Percentiles rank a stretch among this genome's conserved stretches.
Conservation (phyloP, 2,113 vertebrate species). For the Seriola dumerili region DNA sequence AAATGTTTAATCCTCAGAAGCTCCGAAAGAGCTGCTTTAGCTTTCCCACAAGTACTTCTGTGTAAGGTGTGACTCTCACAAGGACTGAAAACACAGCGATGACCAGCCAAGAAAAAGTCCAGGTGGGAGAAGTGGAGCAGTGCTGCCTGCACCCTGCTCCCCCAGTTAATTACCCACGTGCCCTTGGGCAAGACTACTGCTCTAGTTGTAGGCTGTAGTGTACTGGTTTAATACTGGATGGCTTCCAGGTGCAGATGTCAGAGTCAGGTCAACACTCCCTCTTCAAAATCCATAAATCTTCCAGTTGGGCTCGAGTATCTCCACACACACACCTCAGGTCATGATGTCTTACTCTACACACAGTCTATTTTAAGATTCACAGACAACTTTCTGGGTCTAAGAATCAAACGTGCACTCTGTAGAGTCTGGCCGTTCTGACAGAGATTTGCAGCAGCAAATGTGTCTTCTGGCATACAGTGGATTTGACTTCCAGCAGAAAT, state of each 20-base stretch:
- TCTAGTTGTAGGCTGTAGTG: neutral
- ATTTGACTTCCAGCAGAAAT: neutral
- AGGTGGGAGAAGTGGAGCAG: slow-evolving; percentile 32
- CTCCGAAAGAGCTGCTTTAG: slow-evolving; percentile 5
- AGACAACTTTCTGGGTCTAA: neutral
- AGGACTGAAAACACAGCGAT: neutral
- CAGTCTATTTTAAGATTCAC: neutral
- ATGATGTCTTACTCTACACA: neutral
- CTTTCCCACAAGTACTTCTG: slow-evolving; percentile 15
- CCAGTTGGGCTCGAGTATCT: neutral
- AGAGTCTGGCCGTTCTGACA: neutral
- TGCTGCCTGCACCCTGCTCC: neutral
- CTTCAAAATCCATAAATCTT: slow-evolving; percentile 33
- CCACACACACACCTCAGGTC: slow-evolving; percentile 9
- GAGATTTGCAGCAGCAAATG: slow-evolving; percentile 22
- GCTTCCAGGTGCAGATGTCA: slow-evolving; percentile 57
- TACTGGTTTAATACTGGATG: slow-evolving; percentile 23
- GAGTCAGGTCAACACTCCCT: slow-evolving; percentile 13
- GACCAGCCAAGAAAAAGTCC: neutral
- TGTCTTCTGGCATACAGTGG: neutral
- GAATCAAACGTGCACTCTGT: neutral
- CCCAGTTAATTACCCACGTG: slow-evolving; percentile 21
- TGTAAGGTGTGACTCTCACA: slow-evolving; percentile 18
- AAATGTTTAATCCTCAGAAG: slow-evolving; percentile 48
- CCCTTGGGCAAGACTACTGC: slow-evolving; percentile 41